phyloP scores from a whole-genome alignment of 2,888 invertebrate species.

The Electrophaes corylata region DNA sequence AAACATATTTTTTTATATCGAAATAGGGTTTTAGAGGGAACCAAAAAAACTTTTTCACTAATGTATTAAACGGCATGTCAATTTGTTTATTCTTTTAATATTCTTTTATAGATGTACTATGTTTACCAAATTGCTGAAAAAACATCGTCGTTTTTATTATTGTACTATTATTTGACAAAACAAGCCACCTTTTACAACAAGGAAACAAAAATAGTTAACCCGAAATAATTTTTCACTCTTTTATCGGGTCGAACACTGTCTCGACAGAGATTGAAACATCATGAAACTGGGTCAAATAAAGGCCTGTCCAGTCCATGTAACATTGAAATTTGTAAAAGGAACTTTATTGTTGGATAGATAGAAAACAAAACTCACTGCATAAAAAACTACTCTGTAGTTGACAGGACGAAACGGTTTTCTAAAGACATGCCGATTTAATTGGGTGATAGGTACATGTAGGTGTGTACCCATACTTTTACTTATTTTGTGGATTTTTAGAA shows the following conservation, averaged over 20 bases:
- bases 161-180: too few species aligned
- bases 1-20: too few species aligned
- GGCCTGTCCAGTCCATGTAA: slow-evolving; percentile 8
- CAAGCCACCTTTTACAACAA: slow-evolving; percentile 12
- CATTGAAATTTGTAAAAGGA: slow-evolving; percentile 14
- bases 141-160: too few species aligned
- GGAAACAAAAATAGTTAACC: slow-evolving; percentile 29
- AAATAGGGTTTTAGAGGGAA: too few species aligned
- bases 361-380: neutral
- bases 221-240: slow-evolving; percentile 37
- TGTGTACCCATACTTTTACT: too few species aligned
- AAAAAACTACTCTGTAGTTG: neutral
- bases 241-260: slow-evolving; percentile 35
- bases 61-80: too few species aligned
- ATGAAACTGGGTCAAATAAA: slow-evolving; percentile 36
- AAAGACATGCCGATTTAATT: neutral
- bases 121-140: too few species aligned
- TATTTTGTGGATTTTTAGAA: too few species aligned
- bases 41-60: too few species aligned
- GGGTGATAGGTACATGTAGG: neutral
- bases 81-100: too few species aligned
- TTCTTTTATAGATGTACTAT: too few species aligned
- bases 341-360: slow-evolving; percentile 13
- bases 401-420: neutral
- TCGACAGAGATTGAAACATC: slow-evolving; percentile 35